phyloP scores from a whole-genome alignment of 2,113 vertebrate species.

The Arvicanthis niloticus region DNA sequence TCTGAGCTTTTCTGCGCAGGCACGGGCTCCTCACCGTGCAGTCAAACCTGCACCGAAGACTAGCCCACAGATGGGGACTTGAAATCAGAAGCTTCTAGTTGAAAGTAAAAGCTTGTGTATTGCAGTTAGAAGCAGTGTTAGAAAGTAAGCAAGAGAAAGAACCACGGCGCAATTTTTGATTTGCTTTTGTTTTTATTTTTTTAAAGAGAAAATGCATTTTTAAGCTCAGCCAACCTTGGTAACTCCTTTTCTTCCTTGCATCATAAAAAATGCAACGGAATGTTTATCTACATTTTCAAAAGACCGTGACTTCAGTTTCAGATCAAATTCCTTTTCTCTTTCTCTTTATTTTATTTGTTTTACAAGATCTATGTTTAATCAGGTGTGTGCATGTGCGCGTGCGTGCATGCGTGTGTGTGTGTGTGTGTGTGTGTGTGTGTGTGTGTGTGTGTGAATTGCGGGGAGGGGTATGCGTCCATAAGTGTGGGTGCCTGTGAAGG shows the following conservation, averaged over 20 bases:
- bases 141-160: conserved; percentile 4
- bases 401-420: no score
- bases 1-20: not conserved
- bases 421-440: not conserved
- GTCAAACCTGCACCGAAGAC: conserved; percentile 32
- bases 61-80: conserved; percentile 38
- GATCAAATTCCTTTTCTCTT: not conserved
- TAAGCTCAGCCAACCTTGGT: not conserved
- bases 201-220: conserved; percentile 39
- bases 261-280: not conserved
- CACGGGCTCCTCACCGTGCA: not conserved
- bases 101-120: not conserved
- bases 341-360: not conserved
- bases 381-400: not conserved
- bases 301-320: not conserved
- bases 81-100: conserved; percentile 26
- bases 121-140: conserved; percentile 31
- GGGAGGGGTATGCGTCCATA: not conserved
- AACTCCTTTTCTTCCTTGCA: not conserved
- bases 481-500: not conserved
- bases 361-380: not conserved
- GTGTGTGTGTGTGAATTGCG: not conserved
- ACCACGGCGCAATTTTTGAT: not conserved
- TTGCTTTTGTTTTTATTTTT: not conserved
- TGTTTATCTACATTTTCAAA: conserved; percentile 10